Evolutionary conservation across 2,888 invertebrate genomes (phyloP), one percentile per base, ranked within the genome.

Genomic region (Megaustenia siamemsis): DNA sequence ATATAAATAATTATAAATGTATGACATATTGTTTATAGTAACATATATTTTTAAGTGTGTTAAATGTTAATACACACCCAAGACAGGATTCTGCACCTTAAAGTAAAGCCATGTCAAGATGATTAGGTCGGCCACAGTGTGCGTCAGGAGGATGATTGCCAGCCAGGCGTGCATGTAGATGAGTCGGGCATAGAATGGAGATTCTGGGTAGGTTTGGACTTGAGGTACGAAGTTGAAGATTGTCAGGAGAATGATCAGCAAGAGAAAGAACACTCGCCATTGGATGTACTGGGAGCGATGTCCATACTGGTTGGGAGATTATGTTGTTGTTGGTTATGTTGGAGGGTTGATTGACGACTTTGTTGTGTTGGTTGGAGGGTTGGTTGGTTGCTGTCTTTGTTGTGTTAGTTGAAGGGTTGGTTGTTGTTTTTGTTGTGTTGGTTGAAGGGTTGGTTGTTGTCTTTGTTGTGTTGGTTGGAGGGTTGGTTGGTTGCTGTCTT

Each of bases 151-250:
- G 24, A 71, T 38, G 24, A 53, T 10, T 28, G 53, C 38, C 21
- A 49, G 43, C 69, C 49, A 56, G 40, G 56, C 24, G 56, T 53
- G 81, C 35, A 69, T 53, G 40, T 53, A 66, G n/a, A 45, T 69
- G 56, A 81, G 38, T 5, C 43, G n/a, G n/a, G 75, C 49, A 18
- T 18, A 75, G 32, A 35, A 32, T 10, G 75, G 45, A 49, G 63
- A 49, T 1, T 4, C 4, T 12, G 71, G n/a, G 3, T 2, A 12
- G 0, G 10, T 43, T 40, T 43, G n/a, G 43, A 71, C 28, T 2
- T 12, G n/a, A 24, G 71, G 43, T 10, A 45, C 43, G 49, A 68
- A 43, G 80, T 49, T 35, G 80, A 40, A 21, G 15, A 28, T 21
- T 24, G 68, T 49, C 66, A 69, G 38, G 1, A 69, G 43, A 35